Conservation (phyloP, 2,888 invertebrate species). For the Brachycybe producta region DNA sequence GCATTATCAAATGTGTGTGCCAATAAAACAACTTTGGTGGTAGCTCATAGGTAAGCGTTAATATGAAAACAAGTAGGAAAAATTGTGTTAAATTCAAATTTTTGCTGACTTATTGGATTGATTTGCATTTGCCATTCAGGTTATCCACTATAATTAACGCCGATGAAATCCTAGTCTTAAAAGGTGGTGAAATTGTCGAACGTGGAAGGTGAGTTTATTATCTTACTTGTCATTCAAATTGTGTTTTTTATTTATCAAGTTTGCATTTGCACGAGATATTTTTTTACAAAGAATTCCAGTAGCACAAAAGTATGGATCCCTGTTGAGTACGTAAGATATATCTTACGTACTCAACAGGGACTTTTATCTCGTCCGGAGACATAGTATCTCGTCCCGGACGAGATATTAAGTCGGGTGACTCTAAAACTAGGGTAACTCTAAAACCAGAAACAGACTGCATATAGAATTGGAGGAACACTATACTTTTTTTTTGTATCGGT, state of each 20-base stretch:
- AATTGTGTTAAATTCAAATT: neutral
- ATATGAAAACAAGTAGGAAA: neutral
- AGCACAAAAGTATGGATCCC: too few species aligned
- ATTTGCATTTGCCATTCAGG: slow-evolving; percentile 30
- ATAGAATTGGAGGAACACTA: too few species aligned
- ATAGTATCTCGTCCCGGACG: too few species aligned
- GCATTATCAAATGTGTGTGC: slow-evolving; percentile 62
- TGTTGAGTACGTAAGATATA: too few species aligned
- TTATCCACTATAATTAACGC: slow-evolving; percentile 89
- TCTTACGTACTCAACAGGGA: too few species aligned
- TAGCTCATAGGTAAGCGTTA: slow-evolving; percentile 55
- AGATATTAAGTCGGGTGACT: too few species aligned
- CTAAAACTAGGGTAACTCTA: too few species aligned
- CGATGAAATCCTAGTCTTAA: slow-evolving; percentile 82
- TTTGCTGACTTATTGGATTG: neutral
- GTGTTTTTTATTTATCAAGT: slow-evolving; percentile 17
- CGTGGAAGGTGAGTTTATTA: slow-evolving; percentile 54
- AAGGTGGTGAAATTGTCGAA: slow-evolving; percentile 82
- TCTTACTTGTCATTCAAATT: slow-evolving; percentile 8
- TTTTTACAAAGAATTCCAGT: too few species aligned
- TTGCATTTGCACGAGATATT: too few species aligned
- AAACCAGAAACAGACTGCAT: too few species aligned
- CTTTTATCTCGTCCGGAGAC: too few species aligned
- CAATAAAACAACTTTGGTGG: slow-evolving; percentile 81
- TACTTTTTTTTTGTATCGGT: too few species aligned